phyloP scores from a whole-genome alignment of 2,113 vertebrate genomes.

The Pelecanoides urinatrix region DNA sequence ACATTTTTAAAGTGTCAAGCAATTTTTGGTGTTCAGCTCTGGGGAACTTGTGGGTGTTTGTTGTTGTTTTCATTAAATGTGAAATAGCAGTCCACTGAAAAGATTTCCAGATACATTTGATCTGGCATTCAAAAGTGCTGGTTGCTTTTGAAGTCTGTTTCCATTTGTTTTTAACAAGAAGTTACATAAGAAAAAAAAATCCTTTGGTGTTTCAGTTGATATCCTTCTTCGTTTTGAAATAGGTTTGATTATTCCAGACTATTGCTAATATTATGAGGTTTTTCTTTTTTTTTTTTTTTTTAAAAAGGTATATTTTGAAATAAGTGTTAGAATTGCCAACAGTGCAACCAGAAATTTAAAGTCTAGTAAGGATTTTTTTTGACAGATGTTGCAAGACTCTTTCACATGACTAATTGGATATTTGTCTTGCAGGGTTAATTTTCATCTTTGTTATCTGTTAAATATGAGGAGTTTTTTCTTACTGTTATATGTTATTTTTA shows the following conservation, averaged over 20 bases:
- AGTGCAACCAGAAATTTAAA: not conserved
- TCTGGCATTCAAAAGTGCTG: not conserved
- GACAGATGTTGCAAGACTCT: not conserved
- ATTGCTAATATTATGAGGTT: fast-evolving
- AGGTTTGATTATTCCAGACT: not conserved
- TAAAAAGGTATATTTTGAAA: not conserved
- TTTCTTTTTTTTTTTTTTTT: not conserved
- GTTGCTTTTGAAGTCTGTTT: not conserved
- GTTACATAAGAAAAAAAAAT: not conserved
- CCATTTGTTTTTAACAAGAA: not conserved
- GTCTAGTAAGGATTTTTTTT: not conserved
- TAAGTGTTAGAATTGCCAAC: not conserved
- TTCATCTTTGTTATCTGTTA: not conserved
- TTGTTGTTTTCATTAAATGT: not conserved
- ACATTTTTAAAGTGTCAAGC: not conserved
- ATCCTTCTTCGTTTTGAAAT: not conserved
- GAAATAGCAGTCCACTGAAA: not conserved
- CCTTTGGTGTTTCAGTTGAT: not conserved
- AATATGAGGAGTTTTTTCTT: not conserved
- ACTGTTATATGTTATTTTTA: not conserved
- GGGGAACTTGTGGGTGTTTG: not conserved
- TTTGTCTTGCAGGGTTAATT: not conserved
- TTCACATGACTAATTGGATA: not conserved
- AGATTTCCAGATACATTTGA: not conserved
- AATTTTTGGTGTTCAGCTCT: not conserved